These are phyloP conservation scores for Chauna torquata DNA, from an alignment of 2,113 vertebrate genomes.

Conservation along the genomic window DNA sequence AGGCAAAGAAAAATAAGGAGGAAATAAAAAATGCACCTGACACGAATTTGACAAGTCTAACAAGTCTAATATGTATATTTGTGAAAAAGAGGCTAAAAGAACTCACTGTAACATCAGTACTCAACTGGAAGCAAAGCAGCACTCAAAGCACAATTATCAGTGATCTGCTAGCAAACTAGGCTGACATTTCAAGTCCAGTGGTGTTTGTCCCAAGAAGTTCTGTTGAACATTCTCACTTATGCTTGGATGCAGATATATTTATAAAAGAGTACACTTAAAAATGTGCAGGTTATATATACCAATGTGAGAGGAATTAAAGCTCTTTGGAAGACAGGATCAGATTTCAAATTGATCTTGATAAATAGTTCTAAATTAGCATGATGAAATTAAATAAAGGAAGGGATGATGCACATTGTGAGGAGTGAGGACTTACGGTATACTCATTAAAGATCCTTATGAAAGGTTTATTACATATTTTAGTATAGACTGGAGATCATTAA, in stretches of 20 bases:
- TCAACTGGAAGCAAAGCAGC: not conserved
- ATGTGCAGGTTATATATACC: not conserved
- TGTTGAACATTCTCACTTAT: not conserved
- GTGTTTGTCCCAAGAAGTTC: not conserved
- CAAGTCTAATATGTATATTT: not conserved
- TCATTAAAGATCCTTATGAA: not conserved
- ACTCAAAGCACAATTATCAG: not conserved
- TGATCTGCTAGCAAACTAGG: not conserved
- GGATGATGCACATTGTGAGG: not conserved
- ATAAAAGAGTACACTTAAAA: not conserved
- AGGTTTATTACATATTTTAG: not conserved
- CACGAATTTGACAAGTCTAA: not conserved
- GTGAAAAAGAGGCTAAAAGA: not conserved
- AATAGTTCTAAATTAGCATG: not conserved
- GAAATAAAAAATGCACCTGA: not conserved
- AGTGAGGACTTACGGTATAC: not conserved
- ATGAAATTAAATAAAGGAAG: not conserved
- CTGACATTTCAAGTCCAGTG: not conserved
- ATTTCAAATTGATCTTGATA: not conserved
- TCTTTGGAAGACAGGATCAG: not conserved
- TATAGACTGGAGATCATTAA: not conserved
- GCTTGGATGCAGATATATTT: not conserved
- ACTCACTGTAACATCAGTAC: not conserved
- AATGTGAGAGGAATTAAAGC: not conserved
- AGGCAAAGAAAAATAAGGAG: not conserved